These are phyloP conservation scores for Drosophila anceps DNA, from an alignment of 2,888 invertebrate species.

Conservation along the genomic window DNA sequence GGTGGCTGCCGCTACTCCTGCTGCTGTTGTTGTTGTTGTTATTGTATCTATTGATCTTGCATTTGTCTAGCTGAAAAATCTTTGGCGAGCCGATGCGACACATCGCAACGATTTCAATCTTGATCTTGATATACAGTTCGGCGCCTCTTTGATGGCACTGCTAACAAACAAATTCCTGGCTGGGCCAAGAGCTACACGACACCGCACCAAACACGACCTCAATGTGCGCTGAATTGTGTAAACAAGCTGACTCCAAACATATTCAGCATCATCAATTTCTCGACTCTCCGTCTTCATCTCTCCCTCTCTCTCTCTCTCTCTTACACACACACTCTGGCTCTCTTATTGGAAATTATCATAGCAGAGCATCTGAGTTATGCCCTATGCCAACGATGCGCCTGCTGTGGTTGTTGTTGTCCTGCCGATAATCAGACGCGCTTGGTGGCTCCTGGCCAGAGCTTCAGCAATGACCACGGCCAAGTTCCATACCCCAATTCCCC, in stretches of 20 bases:
- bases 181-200: conserved; percentile 53
- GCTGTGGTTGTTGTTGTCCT: conserved; percentile 62
- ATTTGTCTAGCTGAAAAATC: conserved; percentile 59
- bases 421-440: conserved; percentile 81
- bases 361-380: conserved; percentile 82
- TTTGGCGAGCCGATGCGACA: conserved; percentile 56
- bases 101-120: conserved; percentile 74
- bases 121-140: conserved; percentile 81
- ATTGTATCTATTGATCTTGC: conserved; percentile 53
- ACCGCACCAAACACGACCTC: conserved; percentile 69
- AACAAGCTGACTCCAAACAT: conserved; percentile 84
- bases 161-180: conserved; percentile 69
- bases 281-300: conserved; percentile 27
- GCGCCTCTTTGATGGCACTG: conserved; percentile 79
- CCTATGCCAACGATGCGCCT: conserved; percentile 62
- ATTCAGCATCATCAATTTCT: conserved; percentile 83
- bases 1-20: conserved; percentile 35
- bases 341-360: conserved; percentile 82
- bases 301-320: not conserved
- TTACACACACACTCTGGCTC: not conserved
- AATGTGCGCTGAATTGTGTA: conserved; percentile 85
- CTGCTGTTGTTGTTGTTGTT: conserved; percentile 8
- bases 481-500: conserved; percentile 36
- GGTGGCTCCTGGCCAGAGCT: conserved; percentile 69
- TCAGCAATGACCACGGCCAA: conserved; percentile 19